Evolutionary conservation across 2,888 invertebrate genomes (phyloP).

Genomic region (Ditylenchus weischeri): DNA sequence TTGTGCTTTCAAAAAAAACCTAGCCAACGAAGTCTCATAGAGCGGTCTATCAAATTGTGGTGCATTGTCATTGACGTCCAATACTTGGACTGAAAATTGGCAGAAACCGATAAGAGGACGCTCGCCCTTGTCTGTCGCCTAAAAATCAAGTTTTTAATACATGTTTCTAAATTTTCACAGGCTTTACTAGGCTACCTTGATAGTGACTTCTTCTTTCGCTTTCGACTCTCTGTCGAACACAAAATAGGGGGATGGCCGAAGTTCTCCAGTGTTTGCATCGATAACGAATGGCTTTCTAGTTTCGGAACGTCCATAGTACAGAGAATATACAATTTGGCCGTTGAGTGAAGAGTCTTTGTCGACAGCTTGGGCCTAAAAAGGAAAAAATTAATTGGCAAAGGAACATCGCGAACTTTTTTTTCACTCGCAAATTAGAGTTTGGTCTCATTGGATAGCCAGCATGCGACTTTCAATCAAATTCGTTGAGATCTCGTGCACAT

Average conservation of each 20-base stretch:
- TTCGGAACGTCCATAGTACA: slow-evolving; percentile 54
- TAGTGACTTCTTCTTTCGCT: slow-evolving; percentile 56
- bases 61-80: slow-evolving; percentile 97
- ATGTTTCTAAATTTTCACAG: background rate
- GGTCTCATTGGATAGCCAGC: too few species aligned
- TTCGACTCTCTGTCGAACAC: slow-evolving; percentile 56
- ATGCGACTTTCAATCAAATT: too few species aligned
- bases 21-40: slow-evolving; percentile 52
- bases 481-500: too few species aligned
- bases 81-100: slow-evolving; percentile 88
- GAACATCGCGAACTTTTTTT: too few species aligned
- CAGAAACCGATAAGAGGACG: slow-evolving; percentile 95
- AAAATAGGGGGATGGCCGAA: slow-evolving; percentile 59
- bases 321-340: slow-evolving; percentile 54
- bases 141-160: slow-evolving; percentile 17
- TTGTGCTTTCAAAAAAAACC: background rate
- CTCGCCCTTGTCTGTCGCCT: slow-evolving; percentile 97
- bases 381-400: too few species aligned
- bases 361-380: slow-evolving; percentile 55
- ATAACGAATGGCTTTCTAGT: slow-evolving; percentile 56
- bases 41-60: slow-evolving; percentile 74
- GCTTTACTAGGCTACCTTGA: slow-evolving; percentile 41
- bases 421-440: too few species aligned
- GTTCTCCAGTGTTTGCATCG: slow-evolving; percentile 58
- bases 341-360: slow-evolving; percentile 59